These are phyloP conservation scores for Rhabdophis nuchalis DNA, from an alignment of 2,797 vertebrate genomes.

Conservation along the genomic window DNA sequence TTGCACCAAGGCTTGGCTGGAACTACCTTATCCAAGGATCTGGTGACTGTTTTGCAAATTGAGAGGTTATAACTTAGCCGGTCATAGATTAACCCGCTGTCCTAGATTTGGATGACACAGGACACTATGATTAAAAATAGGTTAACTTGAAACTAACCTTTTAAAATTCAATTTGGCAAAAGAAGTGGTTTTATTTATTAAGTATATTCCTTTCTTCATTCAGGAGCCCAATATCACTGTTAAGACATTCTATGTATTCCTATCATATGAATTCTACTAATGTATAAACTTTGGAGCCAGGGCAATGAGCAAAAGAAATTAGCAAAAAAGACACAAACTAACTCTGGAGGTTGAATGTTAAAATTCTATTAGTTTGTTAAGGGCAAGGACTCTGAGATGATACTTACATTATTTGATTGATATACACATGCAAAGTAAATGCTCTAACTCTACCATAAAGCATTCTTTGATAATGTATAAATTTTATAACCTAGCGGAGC, in stretches of 20 bases:
- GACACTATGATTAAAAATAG: not conserved
- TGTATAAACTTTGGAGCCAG: not conserved
- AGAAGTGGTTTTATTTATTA: not conserved
- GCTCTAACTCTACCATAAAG: not conserved
- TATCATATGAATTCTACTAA: not conserved
- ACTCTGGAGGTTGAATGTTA: not conserved
- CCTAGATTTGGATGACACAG: not conserved
- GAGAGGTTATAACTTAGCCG: not conserved
- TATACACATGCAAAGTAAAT: not conserved
- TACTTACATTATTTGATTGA: not conserved
- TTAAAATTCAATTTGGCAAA: not conserved
- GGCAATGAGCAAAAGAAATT: not conserved
- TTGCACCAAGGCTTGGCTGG: not conserved
- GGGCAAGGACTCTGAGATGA: not conserved
- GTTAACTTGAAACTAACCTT: not conserved
- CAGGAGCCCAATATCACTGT: not conserved
- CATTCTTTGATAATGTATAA: slow-evolving; percentile 2
- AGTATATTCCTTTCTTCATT: not conserved
- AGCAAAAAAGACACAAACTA: not conserved
- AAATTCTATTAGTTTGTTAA: not conserved
- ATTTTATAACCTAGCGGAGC: not conserved
- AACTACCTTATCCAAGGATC: not conserved
- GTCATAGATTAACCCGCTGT: not conserved
- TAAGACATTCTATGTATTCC: not conserved
- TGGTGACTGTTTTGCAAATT: not conserved